Evolutionary conservation across 2,888 invertebrate species (phyloP).

Genomic region (Sussaba pulchella): DNA sequence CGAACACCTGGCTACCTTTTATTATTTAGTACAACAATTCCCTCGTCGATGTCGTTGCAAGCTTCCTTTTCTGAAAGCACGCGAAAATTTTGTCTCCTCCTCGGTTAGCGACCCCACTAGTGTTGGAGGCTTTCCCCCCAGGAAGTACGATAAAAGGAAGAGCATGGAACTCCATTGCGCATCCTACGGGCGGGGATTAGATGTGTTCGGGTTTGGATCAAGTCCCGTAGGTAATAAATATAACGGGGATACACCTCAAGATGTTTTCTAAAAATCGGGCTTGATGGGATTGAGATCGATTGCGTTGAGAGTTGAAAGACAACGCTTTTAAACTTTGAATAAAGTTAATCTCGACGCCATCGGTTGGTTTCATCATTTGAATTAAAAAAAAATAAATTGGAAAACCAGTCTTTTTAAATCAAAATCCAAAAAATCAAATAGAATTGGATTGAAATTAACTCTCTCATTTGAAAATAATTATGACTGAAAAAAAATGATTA

Average conservation of each 20-base stretch:
- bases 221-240: constrained; percentile 8
- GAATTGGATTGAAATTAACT: no score
- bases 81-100: constrained; percentile 11
- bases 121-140: neutral
- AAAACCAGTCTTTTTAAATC: neutral
- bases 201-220: neutral
- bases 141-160: constrained; percentile 12
- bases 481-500: no score
- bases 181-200: constrained; percentile 1
- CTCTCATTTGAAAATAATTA: no score
- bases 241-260: constrained; percentile 1
- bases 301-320: neutral
- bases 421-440: no score
- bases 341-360: neutral
- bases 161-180: constrained; percentile 19
- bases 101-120: constrained; percentile 14
- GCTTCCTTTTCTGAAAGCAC: constrained; percentile 20
- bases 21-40: constrained; percentile 41
- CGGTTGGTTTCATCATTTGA: neutral
- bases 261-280: neutral
- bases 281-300: neutral
- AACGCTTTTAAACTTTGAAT: neutral
- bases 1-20: constrained; percentile 60
- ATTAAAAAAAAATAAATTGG: no score
- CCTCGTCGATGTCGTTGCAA: constrained; percentile 31